Evolutionary conservation across 2,113 vertebrate genomes (phyloP).

Genomic region (Tupaia tana): DNA sequence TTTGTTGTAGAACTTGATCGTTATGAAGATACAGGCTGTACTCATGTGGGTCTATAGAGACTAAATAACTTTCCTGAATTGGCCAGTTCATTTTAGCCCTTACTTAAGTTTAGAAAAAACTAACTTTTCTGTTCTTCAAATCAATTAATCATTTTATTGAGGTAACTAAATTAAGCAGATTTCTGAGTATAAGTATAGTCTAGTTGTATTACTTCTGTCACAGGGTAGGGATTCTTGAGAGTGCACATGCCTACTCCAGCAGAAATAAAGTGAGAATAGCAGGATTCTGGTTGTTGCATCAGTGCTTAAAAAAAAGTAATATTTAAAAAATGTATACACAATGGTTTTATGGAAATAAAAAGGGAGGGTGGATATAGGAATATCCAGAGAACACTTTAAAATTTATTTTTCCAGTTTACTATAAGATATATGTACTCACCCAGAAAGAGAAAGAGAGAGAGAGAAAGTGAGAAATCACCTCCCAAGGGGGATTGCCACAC

Average conservation of each 20-base stretch:
- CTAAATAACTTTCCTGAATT: slow-evolving; percentile 17
- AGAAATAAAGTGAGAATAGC: not conserved
- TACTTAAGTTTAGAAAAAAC: slow-evolving; percentile 34
- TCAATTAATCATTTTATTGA: slow-evolving; percentile 23
- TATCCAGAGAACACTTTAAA: not conserved
- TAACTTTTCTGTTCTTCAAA: slow-evolving; percentile 36
- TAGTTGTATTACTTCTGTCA: not conserved
- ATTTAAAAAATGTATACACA: not conserved
- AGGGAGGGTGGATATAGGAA: not conserved
- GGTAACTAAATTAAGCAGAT: slow-evolving; percentile 16
- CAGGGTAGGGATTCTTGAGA: not conserved
- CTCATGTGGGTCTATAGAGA: not conserved
- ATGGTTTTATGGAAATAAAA: not conserved
- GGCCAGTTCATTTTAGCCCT: not conserved
- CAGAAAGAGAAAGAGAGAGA: too few species aligned
- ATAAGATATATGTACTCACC: too few species aligned
- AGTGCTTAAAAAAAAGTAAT: not conserved
- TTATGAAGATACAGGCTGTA: not conserved
- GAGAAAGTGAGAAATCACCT: too few species aligned
- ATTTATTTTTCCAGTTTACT: too few species aligned
- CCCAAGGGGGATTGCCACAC: too few species aligned
- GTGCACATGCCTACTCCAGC: not conserved
- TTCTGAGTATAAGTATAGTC: not conserved
- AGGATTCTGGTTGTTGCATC: not conserved
- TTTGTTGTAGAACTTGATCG: not conserved